Conservation (phyloP, 2,797 vertebrate genomes). For the Picus viridis region DNA sequence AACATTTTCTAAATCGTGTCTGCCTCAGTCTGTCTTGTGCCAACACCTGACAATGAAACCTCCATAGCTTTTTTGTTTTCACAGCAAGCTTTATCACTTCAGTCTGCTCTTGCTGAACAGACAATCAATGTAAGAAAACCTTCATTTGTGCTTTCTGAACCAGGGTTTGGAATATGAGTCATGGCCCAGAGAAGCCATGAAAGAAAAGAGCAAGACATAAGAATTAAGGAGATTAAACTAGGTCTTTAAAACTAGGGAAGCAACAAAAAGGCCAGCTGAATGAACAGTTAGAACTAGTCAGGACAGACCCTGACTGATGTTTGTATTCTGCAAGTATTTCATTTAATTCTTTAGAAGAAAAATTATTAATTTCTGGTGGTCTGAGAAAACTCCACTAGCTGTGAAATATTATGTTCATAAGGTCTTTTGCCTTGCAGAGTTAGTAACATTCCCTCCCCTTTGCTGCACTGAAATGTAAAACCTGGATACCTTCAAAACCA, state of each 20-base stretch:
- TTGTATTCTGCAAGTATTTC: background rate
- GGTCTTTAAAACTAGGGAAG: background rate
- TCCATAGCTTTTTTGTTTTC: background rate
- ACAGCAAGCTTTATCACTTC: background rate
- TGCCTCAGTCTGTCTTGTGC: background rate
- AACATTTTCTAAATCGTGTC: background rate
- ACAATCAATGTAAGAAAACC: background rate
- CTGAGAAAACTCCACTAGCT: background rate
- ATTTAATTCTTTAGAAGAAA: background rate
- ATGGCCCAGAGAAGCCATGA: background rate
- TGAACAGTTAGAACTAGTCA: background rate
- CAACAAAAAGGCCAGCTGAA: background rate
- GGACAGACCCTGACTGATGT: background rate
- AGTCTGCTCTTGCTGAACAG: background rate
- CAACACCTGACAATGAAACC: background rate
- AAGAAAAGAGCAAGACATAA: background rate
- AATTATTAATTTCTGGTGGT: background rate
- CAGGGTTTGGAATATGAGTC: background rate
- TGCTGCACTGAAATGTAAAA: background rate
- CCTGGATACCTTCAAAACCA: background rate
- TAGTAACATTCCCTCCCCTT: background rate
- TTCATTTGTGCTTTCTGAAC: background rate
- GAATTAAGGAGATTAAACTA: background rate
- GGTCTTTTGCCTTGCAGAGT: background rate
- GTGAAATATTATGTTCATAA: background rate